Evolutionary conservation across 2,888 invertebrate genomes (phyloP).

Genomic region (Drosophila tanythrix): DNA sequence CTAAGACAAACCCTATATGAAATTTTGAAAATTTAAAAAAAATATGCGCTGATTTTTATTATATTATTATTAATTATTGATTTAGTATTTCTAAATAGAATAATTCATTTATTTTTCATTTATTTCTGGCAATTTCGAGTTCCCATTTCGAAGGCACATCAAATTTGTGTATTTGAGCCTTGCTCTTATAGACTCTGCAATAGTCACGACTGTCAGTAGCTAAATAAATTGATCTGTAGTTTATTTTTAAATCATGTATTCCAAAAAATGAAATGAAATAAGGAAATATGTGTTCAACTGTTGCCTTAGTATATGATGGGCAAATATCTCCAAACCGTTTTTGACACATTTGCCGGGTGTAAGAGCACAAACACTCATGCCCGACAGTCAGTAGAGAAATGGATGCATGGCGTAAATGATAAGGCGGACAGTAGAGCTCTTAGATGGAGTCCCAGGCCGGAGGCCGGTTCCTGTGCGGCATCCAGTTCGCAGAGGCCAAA

Average conservation of each 20-base stretch:
- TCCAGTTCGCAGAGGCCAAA: not conserved
- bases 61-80: no score
- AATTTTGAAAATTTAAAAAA: not conserved
- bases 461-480: conserved; percentile 15
- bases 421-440: conserved; percentile 32
- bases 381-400: not conserved
- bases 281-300: not conserved
- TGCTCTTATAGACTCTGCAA: not conserved
- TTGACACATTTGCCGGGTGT: conserved; percentile 19
- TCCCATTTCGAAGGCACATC: not conserved
- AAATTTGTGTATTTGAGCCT: not conserved
- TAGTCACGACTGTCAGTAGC: not conserved
- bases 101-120: not conserved
- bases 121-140: not conserved
- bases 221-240: not conserved
- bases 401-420: conserved; percentile 65
- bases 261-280: not conserved
- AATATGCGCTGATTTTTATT: not conserved
- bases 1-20: conserved; percentile 5
- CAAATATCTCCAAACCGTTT: not conserved
- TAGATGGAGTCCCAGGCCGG: conserved; percentile 27
- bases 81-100: not conserved
- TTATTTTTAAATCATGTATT: not conserved
- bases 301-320: not conserved
- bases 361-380: not conserved